Conservation (phyloP, 1,140 invertebrate genomes). For the Drosophila ambigua region DNA sequence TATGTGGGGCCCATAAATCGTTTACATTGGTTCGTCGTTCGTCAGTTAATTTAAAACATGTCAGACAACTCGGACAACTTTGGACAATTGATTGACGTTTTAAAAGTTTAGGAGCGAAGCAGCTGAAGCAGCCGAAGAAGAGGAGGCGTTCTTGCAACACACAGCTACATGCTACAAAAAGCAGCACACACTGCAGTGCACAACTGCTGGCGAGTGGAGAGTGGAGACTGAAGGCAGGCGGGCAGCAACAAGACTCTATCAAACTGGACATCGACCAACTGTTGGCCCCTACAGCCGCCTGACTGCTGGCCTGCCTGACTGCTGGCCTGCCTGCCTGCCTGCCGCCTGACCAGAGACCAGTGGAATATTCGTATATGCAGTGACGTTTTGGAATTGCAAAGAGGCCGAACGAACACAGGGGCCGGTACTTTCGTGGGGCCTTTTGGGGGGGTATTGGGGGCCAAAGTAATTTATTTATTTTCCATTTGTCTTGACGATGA, state of each 20-base stretch:
- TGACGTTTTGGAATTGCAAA: constrained; percentile 77
- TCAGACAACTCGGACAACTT: constrained; percentile 82
- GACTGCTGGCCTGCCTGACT: too few relatives aligned
- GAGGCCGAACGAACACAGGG: constrained; percentile 51
- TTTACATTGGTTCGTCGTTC: constrained; percentile 76
- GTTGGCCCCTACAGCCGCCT: constrained; percentile 22
- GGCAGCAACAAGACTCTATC: constrained; percentile 23
- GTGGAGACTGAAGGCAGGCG: too few relatives aligned
- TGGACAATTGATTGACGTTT: constrained; percentile 82
- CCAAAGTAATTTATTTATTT: constrained; percentile 82
- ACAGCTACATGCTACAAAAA: constrained; percentile 13
- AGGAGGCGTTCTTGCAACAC: constrained; percentile 61
- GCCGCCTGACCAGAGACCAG: constrained; percentile 20
- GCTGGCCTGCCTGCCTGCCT: too few relatives aligned
- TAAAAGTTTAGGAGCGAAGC: constrained; percentile 69
- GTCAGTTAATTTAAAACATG: constrained; percentile 83
- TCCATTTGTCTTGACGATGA: constrained; percentile 82
- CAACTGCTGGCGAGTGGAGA: too few relatives aligned
- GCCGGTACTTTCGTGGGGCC: neutral
- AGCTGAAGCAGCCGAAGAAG: constrained; percentile 28
- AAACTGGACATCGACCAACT: constrained; percentile 67
- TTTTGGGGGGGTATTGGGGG: constrained; percentile 26
- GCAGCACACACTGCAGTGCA: too few relatives aligned
- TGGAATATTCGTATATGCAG: constrained; percentile 39
- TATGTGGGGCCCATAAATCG: constrained; percentile 68